Base-by-base conservation (phyloP, 37 sponge, comb jelly and placozoan species). In the Oopsacas minuta region DNA sequence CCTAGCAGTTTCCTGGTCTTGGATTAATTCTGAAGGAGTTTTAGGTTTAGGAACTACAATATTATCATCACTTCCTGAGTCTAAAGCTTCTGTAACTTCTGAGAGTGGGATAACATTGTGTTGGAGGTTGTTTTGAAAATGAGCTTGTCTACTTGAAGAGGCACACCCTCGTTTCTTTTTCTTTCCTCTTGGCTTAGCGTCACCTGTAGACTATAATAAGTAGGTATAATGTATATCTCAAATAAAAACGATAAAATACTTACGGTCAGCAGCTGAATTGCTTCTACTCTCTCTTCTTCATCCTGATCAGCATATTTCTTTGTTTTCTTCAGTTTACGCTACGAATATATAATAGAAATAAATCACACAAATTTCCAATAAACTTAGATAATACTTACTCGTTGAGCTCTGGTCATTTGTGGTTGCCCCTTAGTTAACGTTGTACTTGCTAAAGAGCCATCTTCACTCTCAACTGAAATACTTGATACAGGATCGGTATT, bases 251-350 rank as follows among this genome's bases (percentile, higher is more conserved):
- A 39, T 82, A 52, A 52, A 81, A 15, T 23, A 0, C 88, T 52
- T 88, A 93, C 91, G 37, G 85, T 90, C 37, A 94, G 75, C 32
- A 91, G 35, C 0, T 92, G 83, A 93, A 93, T 91, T 35, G 81
- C 87, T 38, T 88, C 52, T 82, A 86, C 37, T 34, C 88, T 84
- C 36, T 96, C 99, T 23, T 95, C 96, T 49, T 98, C 94, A 84
- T 95, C 96, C 36, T 95, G 95, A 82, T 95, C 95, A 30, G 83
- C 87, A 81, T 98, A 95, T 87, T 90, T 91, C 37, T 95, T 89
- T 51, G 39, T 52, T 36, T 93, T 97, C 89, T 92, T 93, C 84
- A 90, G 87, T 81, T 95, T 95, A 20, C 81, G 46, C 96, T 95
- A 37, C 12, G 17, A 36, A 46, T 17, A 22, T 46, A 22, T 46